Evolutionary conservation across 2,888 invertebrate genomes (phyloP).

Genomic region (Tanytarsus gracilentus): DNA sequence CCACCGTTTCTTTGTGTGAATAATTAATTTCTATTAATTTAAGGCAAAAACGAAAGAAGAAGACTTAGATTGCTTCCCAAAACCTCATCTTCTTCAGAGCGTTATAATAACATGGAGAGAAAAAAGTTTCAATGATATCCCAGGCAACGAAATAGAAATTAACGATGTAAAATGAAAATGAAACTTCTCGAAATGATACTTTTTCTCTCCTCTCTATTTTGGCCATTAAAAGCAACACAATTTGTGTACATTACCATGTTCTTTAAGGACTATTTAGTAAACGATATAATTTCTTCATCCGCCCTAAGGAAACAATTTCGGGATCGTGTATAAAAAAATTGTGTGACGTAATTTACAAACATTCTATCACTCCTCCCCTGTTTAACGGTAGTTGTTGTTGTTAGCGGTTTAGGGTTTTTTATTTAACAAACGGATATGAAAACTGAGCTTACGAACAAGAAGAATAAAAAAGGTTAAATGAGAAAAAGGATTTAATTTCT

Average conservation of each 20-base stretch:
- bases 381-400: too few relatives aligned
- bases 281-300: too few relatives aligned
- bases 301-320: too few relatives aligned
- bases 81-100: not conserved
- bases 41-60: not conserved
- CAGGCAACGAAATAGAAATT: not conserved
- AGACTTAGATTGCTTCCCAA: constrained; percentile 2
- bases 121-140: not conserved
- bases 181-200: constrained; percentile 1
- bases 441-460: too few relatives aligned
- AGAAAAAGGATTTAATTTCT: too few relatives aligned
- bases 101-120: not conserved
- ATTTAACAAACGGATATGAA: too few relatives aligned
- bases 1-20: not conserved
- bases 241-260: not conserved
- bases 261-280: too few relatives aligned
- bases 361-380: too few relatives aligned
- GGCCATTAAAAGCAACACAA: not conserved
- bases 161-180: not conserved
- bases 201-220: not conserved
- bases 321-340: too few relatives aligned
- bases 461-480: too few relatives aligned
- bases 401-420: too few relatives aligned
- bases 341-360: too few relatives aligned
- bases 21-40: constrained; percentile 14